Base-by-base conservation (phyloP, 1,140 invertebrate genomes). In the Babylonia areolata region DNA sequence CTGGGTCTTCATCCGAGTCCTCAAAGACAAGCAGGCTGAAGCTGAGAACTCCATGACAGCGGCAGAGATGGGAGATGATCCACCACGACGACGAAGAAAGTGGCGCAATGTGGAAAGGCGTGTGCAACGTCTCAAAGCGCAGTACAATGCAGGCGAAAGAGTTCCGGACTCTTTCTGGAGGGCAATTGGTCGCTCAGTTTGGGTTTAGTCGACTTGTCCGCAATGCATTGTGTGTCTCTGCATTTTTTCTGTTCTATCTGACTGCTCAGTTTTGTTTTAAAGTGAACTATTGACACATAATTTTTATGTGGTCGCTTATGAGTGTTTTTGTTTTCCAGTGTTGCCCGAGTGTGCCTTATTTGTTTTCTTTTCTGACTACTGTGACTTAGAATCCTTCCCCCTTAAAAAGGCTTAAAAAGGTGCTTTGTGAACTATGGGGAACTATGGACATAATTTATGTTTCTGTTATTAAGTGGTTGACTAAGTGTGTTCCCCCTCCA, bases 61-160 rank as follows among this genome's bases (percentile, higher is more conserved):
- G 71, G 71, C 71, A 75, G 71, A 75, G 71, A 75, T 75, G 71
- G 35, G 71, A 75, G 71, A 75, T 75, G 71, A 75, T 75, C 71
- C 71, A 75, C 35, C 71, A 75, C 71, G 11, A 75, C 35, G 71
- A 75, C 35, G 58, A 64, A 64, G 58, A 64, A n/a, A n/a, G 17
- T 64, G 71, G 28, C n/a, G 71, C 71, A 75, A 75, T 75, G 1
- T 75, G 71, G 71, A 75, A 64, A 75, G 35, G 71, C 35, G 31
- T 75, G 1, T 75, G 71, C 71, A 75, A 75, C n/a, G 35, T 75
- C 71, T 75, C 1, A 75, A 75, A 33, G 71, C 35, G 71, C 71
- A 75, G 71, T 75, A 75, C 46, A 51, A 51, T 51, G 46, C 46
- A 51, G 46, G 46, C 46, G 46, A 51, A 51, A 51, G 46, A 51